A percentile compares a stretch with the other conserved stretches of the same genome.
Evolutionary conservation across 2,113 vertebrate genomes (phyloP).

Genomic region (Suncus etruscus): DNA sequence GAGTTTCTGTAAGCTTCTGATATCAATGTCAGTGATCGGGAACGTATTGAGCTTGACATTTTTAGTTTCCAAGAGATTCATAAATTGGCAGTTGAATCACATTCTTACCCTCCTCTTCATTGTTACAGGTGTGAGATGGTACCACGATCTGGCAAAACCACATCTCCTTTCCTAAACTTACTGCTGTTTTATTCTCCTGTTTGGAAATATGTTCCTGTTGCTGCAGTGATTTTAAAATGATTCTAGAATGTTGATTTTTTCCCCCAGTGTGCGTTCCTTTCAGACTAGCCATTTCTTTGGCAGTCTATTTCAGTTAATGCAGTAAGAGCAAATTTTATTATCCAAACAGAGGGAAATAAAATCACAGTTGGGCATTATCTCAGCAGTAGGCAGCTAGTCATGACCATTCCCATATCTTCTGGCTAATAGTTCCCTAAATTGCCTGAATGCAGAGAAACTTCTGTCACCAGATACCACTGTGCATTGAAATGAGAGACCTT

Average conservation of each 20-base stretch:
- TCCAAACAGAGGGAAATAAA: slow-evolving; percentile 79
- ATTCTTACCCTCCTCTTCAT: rapidly evolving
- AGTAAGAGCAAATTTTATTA: slow-evolving; percentile 68
- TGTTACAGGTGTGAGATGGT: slow-evolving; percentile 53
- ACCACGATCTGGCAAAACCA: slow-evolving; percentile 76
- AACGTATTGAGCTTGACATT: slow-evolving; percentile 4
- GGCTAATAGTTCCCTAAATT: slow-evolving; percentile 57
- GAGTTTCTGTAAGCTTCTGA: slow-evolving; percentile 44
- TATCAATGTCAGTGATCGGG: not conserved
- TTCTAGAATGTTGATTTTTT: slow-evolving; percentile 34
- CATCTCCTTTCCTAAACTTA: slow-evolving; percentile 15
- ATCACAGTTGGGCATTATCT: slow-evolving; percentile 74
- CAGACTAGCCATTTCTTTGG: slow-evolving; percentile 76
- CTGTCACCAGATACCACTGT: slow-evolving; percentile 60
- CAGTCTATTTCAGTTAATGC: slow-evolving; percentile 74
- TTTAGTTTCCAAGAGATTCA: slow-evolving; percentile 70
- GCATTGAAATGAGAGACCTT: slow-evolving; percentile 34
- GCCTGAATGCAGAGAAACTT: slow-evolving; percentile 58
- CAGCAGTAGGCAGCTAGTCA: slow-evolving; percentile 56
- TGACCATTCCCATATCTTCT: slow-evolving; percentile 54
- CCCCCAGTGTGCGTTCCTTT: slow-evolving; percentile 60
- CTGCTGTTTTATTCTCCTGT: slow-evolving; percentile 42
- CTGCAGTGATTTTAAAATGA: slow-evolving; percentile 76
- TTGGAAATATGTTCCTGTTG: slow-evolving; percentile 78
- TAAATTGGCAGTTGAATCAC: slow-evolving; percentile 34